These are phyloP conservation scores for Tokudaia muenninki DNA, from an alignment of 2,797 vertebrate genomes.

Conservation along the genomic window DNA sequence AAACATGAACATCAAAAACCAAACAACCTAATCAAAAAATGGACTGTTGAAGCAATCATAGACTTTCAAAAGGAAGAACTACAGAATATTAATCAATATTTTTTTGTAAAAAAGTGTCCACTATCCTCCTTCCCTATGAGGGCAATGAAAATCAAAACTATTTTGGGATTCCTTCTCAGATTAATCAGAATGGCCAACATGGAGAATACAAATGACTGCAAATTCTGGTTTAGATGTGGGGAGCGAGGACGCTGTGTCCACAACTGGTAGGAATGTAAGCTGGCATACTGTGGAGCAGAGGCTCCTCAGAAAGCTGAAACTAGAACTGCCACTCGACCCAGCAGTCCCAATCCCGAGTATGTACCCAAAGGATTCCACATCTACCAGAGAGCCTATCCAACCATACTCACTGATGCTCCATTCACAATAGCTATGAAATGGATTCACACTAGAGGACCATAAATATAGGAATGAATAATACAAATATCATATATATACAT, in stretches of 20 bases:
- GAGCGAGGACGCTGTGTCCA: not conserved
- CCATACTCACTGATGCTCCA: not conserved
- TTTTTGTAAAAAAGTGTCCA: not conserved
- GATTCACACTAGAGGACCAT: not conserved
- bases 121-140: not conserved
- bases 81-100: not conserved
- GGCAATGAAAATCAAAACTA: not conserved
- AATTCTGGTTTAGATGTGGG: too few species aligned
- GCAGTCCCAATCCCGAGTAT: too few species aligned
- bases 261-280: not conserved
- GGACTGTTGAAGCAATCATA: not conserved
- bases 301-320: too few species aligned
- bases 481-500: not conserved
- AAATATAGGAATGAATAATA: not conserved
- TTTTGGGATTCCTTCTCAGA: not conserved
- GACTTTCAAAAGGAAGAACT: not conserved
- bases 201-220: not conserved
- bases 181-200: not conserved
- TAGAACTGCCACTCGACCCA: not conserved
- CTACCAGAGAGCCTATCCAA: not conserved
- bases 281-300: not conserved
- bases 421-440: not conserved
- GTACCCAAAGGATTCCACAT: not conserved
- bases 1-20: not conserved
- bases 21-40: not conserved